Percentiles rank a stretch among this genome's conserved stretches.
These are phyloP conservation scores for Macrophya annulata DNA, from an alignment of 2,888 invertebrate genomes.

Conservation along the genomic window DNA sequence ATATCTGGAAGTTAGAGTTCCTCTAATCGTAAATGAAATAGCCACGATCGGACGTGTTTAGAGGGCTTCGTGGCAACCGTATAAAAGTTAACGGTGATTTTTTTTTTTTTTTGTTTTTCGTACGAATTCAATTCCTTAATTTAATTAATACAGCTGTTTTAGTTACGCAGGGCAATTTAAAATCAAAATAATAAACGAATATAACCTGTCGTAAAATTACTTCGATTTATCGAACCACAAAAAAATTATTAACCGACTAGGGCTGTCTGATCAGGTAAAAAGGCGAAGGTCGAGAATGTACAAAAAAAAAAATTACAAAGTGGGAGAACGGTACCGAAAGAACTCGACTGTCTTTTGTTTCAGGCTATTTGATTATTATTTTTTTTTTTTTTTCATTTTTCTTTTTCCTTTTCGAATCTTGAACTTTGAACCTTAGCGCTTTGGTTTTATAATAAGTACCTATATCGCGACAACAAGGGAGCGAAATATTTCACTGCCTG, in stretches of 20 bases:
- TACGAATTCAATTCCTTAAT: neutral
- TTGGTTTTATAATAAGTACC: neutral
- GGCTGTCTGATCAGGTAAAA: too few relatives aligned
- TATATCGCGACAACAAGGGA: neutral
- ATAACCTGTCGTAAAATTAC: neutral
- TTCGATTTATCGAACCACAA: neutral
- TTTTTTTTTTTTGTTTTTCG: neutral
- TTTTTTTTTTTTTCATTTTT: neutral
- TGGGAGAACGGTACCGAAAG: neutral
- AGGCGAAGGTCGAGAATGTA: neutral
- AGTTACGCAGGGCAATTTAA: neutral
- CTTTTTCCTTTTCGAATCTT: neutral
- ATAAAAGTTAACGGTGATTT: slow-evolving; percentile 5
- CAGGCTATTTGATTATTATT: neutral
- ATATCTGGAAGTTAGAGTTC: neutral
- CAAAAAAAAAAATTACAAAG: neutral
- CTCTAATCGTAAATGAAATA: neutral
- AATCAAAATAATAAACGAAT: neutral
- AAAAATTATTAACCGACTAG: too few relatives aligned
- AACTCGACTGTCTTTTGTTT: slow-evolving; percentile 36
- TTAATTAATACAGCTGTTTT: neutral
- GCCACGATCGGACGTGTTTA: neutral
- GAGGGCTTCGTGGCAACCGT: slow-evolving; percentile 8
- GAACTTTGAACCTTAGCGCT: slow-evolving; percentile 25
- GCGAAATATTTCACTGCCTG: neutral